These are phyloP conservation scores for Delia radicum DNA, from an alignment of 1,140 invertebrate genomes.

Conservation along the genomic window DNA sequence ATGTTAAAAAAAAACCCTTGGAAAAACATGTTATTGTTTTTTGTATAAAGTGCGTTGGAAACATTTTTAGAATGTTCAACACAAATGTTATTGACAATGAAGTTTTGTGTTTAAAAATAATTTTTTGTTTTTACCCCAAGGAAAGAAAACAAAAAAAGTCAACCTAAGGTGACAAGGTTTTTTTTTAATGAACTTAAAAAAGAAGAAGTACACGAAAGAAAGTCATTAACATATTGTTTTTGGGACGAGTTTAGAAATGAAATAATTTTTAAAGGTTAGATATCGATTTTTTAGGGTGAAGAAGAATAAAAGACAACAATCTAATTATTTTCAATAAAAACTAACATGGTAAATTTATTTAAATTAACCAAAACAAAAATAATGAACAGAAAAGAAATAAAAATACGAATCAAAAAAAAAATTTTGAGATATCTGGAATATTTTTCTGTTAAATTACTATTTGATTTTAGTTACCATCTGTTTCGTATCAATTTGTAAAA, in stretches of 20 bases:
- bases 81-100: not conserved
- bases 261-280: not conserved
- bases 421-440: too few species aligned
- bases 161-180: not conserved
- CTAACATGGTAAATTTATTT: too few species aligned
- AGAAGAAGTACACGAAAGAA: not conserved
- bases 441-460: too few species aligned
- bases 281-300: too few species aligned
- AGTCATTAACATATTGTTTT: not conserved
- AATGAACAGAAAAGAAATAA: too few species aligned
- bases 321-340: too few species aligned
- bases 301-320: too few species aligned
- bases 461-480: too few species aligned
- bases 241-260: not conserved
- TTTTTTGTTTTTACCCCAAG: too few species aligned
- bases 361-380: too few species aligned
- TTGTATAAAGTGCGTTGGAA: not conserved
- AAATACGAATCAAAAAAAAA: too few species aligned
- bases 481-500: too few species aligned
- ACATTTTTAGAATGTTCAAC: not conserved
- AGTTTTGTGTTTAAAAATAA: not conserved
- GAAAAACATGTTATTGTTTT: not conserved
- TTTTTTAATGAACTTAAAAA: not conserved
- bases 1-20: not conserved
- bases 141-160: not conserved